Evolutionary conservation across 2,113 vertebrate genomes (phyloP).

Genomic region (Panurus biarmicus): DNA sequence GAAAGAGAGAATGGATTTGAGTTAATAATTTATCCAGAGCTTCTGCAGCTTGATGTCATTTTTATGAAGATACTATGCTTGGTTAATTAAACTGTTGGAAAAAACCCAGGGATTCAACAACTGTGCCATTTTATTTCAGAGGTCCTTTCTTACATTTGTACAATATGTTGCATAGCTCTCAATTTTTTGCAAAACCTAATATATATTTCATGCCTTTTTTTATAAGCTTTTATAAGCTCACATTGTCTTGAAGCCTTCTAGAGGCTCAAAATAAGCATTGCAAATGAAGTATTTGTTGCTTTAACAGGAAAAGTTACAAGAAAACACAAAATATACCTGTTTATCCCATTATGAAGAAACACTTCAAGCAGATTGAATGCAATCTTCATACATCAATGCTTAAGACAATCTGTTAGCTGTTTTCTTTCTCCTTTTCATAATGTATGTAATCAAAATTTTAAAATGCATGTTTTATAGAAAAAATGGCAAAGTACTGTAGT

Average conservation of each 20-base stretch:
- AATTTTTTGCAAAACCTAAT: slow-evolving; percentile 89
- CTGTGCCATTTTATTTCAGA: slow-evolving; percentile 95
- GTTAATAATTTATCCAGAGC: neutral
- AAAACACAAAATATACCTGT: slow-evolving; percentile 77
- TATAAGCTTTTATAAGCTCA: slow-evolving; percentile 73
- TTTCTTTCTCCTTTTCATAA: slow-evolving; percentile 70
- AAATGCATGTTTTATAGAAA: slow-evolving; percentile 75
- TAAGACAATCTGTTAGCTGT: slow-evolving; percentile 73
- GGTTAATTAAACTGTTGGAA: slow-evolving; percentile 63
- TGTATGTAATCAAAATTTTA: slow-evolving; percentile 76
- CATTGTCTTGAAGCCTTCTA: slow-evolving; percentile 60
- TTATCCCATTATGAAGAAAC: slow-evolving; percentile 78
- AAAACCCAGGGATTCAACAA: slow-evolving; percentile 85
- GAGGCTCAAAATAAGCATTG: slow-evolving; percentile 74
- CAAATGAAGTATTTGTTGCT: slow-evolving; percentile 71
- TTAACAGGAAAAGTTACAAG: slow-evolving; percentile 72
- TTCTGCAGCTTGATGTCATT: neutral
- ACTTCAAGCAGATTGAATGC: slow-evolving; percentile 73
- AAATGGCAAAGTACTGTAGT: slow-evolving; percentile 75
- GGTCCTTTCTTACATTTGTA: slow-evolving; percentile 94
- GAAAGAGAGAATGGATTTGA: neutral
- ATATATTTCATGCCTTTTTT: slow-evolving; percentile 87
- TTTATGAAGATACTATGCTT: neutral
- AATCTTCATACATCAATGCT: slow-evolving; percentile 73
- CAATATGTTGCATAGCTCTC: slow-evolving; percentile 93